These are phyloP conservation scores for Lamprotornis superbus DNA, from an alignment of 2,113 vertebrate genomes.

Conservation along the genomic window DNA sequence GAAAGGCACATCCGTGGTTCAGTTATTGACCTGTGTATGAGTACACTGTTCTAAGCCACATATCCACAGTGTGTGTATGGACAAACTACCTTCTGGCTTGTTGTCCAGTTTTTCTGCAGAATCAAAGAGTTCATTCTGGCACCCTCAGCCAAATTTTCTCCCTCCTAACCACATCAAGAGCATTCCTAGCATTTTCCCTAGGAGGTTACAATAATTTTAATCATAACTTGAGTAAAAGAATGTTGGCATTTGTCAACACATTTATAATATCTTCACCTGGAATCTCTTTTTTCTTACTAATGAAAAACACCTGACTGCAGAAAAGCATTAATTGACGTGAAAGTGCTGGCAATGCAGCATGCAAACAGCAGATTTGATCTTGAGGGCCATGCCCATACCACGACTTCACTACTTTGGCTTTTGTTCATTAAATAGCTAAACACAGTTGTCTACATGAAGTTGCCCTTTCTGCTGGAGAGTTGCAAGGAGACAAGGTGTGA, in stretches of 20 bases:
- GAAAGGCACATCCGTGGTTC: neutral
- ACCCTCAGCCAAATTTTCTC: neutral
- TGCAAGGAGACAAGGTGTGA: neutral
- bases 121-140: slow-evolving; percentile 56
- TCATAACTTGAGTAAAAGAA: slow-evolving; percentile 65
- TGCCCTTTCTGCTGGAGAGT: neutral
- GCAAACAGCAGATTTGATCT: slow-evolving; percentile 11
- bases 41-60: neutral
- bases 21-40: neutral
- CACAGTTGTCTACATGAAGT: neutral
- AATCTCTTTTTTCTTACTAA: slow-evolving; percentile 67
- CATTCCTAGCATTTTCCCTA: slow-evolving; percentile 69
- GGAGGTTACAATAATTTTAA: slow-evolving; percentile 67
- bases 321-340: slow-evolving; percentile 50
- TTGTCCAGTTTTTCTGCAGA: slow-evolving; percentile 43
- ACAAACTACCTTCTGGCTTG: slow-evolving; percentile 16
- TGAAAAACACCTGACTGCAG: slow-evolving; percentile 67
- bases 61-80: neutral
- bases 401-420: neutral
- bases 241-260: slow-evolving; percentile 67
- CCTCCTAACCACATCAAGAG: slow-evolving; percentile 66
- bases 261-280: slow-evolving; percentile 72
- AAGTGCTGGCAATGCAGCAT: slow-evolving; percentile 1
- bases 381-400: neutral
- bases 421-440: neutral